Conservation (phyloP, 2,113 vertebrate genomes). For the Xiphophorus couchianus region DNA sequence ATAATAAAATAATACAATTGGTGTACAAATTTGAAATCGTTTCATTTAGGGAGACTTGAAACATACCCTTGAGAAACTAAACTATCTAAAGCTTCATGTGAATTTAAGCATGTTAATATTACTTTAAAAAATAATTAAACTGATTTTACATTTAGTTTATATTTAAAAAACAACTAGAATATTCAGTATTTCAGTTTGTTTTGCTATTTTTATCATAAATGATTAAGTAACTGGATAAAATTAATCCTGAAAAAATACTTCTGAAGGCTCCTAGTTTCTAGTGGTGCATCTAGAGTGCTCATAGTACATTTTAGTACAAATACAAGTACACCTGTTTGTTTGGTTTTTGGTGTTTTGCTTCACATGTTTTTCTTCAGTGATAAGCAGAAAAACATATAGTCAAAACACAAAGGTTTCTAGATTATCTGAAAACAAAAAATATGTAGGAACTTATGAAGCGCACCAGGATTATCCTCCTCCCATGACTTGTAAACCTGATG, state of each 20-base stretch:
- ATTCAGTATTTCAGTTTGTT: background rate
- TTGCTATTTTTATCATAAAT: background rate
- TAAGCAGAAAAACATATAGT: background rate
- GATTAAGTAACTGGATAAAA: background rate
- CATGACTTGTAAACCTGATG: no score
- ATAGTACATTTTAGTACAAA: background rate
- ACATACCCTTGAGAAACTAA: background rate
- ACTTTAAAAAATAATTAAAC: no score
- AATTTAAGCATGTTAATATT: background rate
- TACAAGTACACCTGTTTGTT: no score
- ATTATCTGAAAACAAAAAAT: no score
- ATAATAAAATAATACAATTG: background rate
- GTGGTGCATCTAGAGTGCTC: background rate
- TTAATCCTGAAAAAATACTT: background rate
- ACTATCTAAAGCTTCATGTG: background rate
- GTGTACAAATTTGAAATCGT: background rate
- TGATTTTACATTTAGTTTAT: no score
- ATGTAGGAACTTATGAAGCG: no score
- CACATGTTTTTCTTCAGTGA: background rate
- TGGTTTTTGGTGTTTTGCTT: background rate
- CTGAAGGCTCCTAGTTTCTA: background rate
- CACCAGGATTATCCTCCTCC: no score
- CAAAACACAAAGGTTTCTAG: no score
- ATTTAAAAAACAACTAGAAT: background rate
- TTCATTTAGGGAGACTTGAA: background rate